Base-by-base conservation (phyloP, 2,888 invertebrate species). In the Gari tellinella region DNA sequence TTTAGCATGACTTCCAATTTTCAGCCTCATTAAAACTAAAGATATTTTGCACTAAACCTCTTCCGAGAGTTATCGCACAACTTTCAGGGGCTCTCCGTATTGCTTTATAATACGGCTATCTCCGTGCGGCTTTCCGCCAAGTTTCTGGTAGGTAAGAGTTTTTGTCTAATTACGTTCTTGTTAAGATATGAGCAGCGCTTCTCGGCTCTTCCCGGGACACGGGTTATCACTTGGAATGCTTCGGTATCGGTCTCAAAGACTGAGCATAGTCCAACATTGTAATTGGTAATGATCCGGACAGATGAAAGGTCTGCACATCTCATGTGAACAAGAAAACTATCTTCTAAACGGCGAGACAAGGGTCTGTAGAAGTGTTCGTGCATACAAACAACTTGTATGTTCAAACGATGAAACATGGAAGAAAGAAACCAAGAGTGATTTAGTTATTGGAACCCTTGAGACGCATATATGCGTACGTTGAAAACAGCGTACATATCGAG, bases 1-100 rank as follows among this genome's bases (percentile, higher is more conserved):
- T 75, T 75, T 62, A 65, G 75, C 75, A 66, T 75, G 75, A 66
- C 69, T 52, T 48, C 69, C 61, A 75, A 75, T 75, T 75, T 70
- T 66, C 69, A 48, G 75, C 69, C 40, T 66, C 75, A 63, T 75
- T 75, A 60, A 49, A 43, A 57, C 41, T 46, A 40, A 62, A 62
- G 66, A 72, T 72, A 67, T 51, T 51, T 57, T 66, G 66, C 51
- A 66, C 66, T 41, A 31, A 67, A 41, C 37, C 51, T 37, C 43
- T 51, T 40, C 19, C 51, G 2, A 23, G 15, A 25, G 17, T 45
- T 56, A 56, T 56, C 56, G 26, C 56, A 40, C 43, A 31, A 31
- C 31, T 31, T 31, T 31, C 31, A 31, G 31, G n/a, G 4, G 19
- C 12, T 31, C 31, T 10, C 31, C 51, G 14, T 15, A 25, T 23